Evolutionary conservation across 2,113 vertebrate genomes (phyloP).

Genomic region (Sinocyclocheilus anophthalmus): DNA sequence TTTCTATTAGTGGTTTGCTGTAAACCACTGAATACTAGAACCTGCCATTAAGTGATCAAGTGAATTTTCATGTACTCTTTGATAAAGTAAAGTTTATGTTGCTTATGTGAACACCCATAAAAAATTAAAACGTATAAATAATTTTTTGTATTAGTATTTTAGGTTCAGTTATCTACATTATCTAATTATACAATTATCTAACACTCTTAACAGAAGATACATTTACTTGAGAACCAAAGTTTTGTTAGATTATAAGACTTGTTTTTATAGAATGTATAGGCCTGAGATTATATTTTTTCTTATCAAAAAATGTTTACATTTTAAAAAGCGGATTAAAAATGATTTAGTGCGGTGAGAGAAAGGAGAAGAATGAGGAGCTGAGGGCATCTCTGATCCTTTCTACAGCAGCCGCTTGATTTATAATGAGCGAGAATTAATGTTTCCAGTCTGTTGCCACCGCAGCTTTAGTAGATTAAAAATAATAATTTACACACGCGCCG

Average conservation of each 20-base stretch:
- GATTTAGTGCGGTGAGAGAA: background rate
- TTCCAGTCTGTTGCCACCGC: slow-evolving; percentile 49
- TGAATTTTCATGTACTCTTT: background rate
- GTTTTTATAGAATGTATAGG: background rate
- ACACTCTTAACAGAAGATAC: no score
- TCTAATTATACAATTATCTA: no score
- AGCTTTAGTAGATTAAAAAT: slow-evolving; percentile 57
- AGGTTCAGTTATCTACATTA: no score
- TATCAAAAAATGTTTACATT: background rate
- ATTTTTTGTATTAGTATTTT: no score
- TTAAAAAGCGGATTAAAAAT: background rate
- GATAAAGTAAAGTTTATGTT: no score
- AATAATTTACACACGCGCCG: slow-evolving; percentile 56
- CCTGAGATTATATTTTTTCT: background rate
- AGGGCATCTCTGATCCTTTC: slow-evolving; percentile 35
- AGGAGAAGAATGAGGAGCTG: background rate
- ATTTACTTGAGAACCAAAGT: no score
- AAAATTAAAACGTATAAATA: no score
- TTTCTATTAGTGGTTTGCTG: background rate
- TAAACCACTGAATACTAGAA: background rate
- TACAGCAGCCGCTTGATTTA: slow-evolving; percentile 32
- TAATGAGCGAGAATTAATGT: slow-evolving; percentile 38
- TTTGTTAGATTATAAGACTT: background rate
- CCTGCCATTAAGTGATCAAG: background rate
- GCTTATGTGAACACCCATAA: no score